A percentile compares a stretch with the other conserved stretches of the same genome.
These are phyloP conservation scores for Patiria miniata DNA, from an alignment of 35 echinoderm and acorn worm genomes.

Conservation along the genomic window DNA sequence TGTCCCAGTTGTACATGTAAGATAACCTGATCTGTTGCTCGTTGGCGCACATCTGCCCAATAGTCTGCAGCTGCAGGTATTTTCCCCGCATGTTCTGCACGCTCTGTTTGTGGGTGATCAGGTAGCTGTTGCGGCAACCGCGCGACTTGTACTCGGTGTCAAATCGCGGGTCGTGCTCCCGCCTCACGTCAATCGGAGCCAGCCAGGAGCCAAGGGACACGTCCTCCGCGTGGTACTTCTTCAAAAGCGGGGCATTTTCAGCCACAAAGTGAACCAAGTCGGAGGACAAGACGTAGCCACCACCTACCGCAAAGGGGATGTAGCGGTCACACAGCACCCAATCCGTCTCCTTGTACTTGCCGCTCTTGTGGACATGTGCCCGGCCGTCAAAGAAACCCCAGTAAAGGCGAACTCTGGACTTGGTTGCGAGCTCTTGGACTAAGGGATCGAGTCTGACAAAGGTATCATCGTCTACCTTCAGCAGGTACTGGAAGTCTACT, in stretches of 20 bases:
- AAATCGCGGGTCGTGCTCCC: constrained; percentile 90
- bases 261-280: constrained; percentile 84
- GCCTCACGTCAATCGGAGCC: constrained; percentile 70
- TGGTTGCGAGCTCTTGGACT: constrained; percentile 64
- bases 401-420: constrained; percentile 60
- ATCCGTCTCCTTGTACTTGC: constrained; percentile 82
- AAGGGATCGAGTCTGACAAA: constrained; percentile 80
- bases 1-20: constrained; percentile 95
- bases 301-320: constrained; percentile 88
- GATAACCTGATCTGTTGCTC: constrained; percentile 83
- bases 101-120: constrained; percentile 93
- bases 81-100: constrained; percentile 69
- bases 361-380: constrained; percentile 69
- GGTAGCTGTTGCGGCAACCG: constrained; percentile 86
- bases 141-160: constrained; percentile 93
- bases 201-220: constrained; percentile 88
- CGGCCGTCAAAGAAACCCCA: constrained; percentile 99
- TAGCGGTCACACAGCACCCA: constrained; percentile 90
- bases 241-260: constrained; percentile 63
- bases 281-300: constrained; percentile 84
- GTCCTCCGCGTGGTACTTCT: constrained; percentile 86
- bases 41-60: constrained; percentile 77
- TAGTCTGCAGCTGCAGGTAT: constrained; percentile 64
- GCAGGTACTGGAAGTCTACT: constrained; percentile 81
- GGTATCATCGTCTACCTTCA: constrained; percentile 94